These are phyloP conservation scores for Panthera leo DNA, from an alignment of 2,113 vertebrate species.

Conservation along the genomic window DNA sequence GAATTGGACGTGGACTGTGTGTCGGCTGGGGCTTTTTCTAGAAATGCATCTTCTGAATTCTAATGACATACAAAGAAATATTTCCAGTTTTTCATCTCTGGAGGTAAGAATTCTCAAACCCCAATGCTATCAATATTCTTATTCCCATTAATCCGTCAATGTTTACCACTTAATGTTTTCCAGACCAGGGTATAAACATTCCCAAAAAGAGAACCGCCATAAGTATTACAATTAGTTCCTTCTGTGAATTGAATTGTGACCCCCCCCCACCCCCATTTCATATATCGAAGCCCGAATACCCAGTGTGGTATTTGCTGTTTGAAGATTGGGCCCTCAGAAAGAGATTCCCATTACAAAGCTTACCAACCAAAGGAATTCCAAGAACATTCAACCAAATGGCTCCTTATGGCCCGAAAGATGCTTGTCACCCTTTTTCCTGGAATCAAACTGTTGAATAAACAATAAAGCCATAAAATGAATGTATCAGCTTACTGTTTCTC, in stretches of 20 bases:
- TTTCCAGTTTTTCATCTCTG: not conserved
- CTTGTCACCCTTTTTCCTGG: not conserved
- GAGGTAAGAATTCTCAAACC: not conserved
- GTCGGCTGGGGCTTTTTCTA: not conserved
- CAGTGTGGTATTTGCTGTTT: not conserved
- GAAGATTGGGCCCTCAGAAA: not conserved
- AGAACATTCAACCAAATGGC: conserved; percentile 55
- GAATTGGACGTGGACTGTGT: not conserved
- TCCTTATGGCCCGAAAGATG: not conserved
- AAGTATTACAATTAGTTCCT: not conserved
- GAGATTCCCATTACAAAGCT: not conserved
- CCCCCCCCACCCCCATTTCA: not conserved
- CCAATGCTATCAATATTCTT: not conserved
- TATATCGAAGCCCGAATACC: not conserved
- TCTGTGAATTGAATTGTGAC: not conserved
- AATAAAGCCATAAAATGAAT: not conserved
- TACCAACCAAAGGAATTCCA: conserved; percentile 31
- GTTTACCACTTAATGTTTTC: conserved; percentile 47
- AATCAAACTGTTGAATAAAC: conserved; percentile 12
- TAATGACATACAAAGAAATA: conserved; percentile 1
- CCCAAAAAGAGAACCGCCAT: not conserved
- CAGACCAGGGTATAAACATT: not conserved
- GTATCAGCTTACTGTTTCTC: not conserved
- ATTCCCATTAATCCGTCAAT: conserved; percentile 16
- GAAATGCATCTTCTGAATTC: not conserved